Evolutionary conservation across 2,113 vertebrate species (phyloP).

Genomic region (Psammodynastes pulverulentus): DNA sequence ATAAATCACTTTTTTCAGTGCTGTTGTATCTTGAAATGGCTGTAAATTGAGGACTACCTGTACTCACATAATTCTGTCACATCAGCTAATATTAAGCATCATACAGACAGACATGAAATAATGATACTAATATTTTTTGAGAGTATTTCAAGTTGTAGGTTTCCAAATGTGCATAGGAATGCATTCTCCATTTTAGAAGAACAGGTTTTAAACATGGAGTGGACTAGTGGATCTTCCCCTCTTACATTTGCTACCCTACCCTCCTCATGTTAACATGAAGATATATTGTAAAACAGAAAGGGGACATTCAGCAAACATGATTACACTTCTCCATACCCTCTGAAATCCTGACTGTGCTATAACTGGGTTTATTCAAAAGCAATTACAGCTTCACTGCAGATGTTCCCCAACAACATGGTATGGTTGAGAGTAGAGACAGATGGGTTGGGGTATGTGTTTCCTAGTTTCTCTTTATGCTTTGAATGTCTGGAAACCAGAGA

Average conservation of each 20-base stretch:
- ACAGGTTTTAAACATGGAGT: neutral
- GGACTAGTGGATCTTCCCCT: neutral
- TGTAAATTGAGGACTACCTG: neutral
- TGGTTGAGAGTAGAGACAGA: neutral
- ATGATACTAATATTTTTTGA: neutral
- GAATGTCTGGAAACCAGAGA: neutral
- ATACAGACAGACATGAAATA: neutral
- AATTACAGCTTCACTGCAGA: neutral
- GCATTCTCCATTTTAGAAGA: neutral
- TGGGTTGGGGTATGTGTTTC: neutral
- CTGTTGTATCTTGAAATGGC: neutral
- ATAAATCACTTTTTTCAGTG: neutral
- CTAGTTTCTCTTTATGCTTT: neutral
- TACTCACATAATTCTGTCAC: neutral
- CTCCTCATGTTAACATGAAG: neutral
- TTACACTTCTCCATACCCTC: neutral
- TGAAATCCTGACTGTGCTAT: neutral
- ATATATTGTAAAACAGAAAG: neutral
- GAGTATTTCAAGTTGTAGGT: neutral
- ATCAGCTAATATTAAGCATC: neutral
- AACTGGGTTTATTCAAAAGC: neutral
- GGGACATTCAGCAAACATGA: neutral
- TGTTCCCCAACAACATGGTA: neutral
- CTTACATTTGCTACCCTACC: neutral
- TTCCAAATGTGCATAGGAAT: neutral